A percentile compares a stretch with the other conserved stretches of the same genome.
Conservation (phyloP, 2,888 invertebrate genomes). For the Pseudeuparius sepicola region DNA sequence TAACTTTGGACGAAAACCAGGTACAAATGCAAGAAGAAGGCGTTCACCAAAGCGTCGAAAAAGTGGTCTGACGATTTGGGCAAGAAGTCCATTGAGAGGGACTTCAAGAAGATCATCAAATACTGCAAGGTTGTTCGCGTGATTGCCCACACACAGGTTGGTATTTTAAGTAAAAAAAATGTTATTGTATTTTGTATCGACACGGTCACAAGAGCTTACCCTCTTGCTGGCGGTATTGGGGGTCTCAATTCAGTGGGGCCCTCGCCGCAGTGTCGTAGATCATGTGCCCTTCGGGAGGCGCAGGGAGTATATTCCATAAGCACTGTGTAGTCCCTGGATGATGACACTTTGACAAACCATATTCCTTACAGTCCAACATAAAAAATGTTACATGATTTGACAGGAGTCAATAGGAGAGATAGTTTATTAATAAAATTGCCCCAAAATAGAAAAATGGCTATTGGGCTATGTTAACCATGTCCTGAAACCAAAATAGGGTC, state of each 20-base stretch:
- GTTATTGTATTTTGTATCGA: constrained; percentile 20
- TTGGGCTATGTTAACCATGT: too few species aligned
- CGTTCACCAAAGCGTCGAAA: constrained; percentile 95
- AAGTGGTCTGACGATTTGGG: constrained; percentile 98
- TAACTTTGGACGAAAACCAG: constrained; percentile 42
- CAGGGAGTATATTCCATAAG: constrained; percentile 66
- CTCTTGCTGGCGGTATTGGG: constrained; percentile 34
- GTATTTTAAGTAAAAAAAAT: constrained; percentile 19
- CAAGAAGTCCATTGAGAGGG: constrained; percentile 91
- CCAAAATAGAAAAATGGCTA: too few species aligned
- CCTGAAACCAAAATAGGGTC: too few species aligned
- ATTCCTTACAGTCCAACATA: constrained; percentile 45
- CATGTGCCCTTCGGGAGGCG: constrained; percentile 48
- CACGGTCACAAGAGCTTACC: constrained; percentile 38
- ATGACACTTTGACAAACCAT: constrained; percentile 64
- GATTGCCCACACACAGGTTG: constrained; percentile 95
- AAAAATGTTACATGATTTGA: too few species aligned
- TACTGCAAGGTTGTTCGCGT: constrained; percentile 96
- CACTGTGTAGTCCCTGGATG: constrained; percentile 58
- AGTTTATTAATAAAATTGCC: too few species aligned
- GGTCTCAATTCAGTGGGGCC: constrained; percentile 24
- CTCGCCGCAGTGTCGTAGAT: constrained; percentile 54
- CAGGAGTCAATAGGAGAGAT: too few species aligned
- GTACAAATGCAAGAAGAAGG: constrained; percentile 99
- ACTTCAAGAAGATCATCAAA: constrained; percentile 94